Evolutionary conservation across 2,113 vertebrate species (phyloP), one percentile per base, ranked within the genome.

Genomic region (Menura novaehollandiae): DNA sequence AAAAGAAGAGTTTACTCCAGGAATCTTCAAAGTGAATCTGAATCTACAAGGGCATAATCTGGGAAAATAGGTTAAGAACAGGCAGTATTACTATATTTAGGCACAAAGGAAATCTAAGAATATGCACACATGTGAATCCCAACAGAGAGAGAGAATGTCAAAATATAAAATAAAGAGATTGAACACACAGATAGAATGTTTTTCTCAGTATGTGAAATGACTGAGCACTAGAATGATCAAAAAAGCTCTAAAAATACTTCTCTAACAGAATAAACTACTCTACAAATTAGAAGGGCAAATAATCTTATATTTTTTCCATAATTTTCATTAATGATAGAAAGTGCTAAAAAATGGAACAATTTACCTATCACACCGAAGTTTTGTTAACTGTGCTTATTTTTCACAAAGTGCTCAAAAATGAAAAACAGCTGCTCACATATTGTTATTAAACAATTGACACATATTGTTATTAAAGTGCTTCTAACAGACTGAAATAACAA

Each of bases 41-140:
- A 92, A 95, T 76, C 67, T 92, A 79, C 62, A 93, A 83, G 92
- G 72, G 32, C 43, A 74, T 60, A 72, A 71, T 64, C 30, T 74
- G 63, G 55, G 75, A 96, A 96, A 96, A 97, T 91, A 91, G 95
- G 92, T 92, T 96, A 96, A 94, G 90, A 94, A 89, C 64, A 85
- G 27, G 64, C 15, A 88, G 68, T 22, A 56, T 84, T 78, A 49
- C 79, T 94, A 94, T 89, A 86, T 86, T 89, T 90, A 91, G 79
- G 44, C n/a, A 85, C 64, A 94, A 95, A 87, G 26, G 44, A 92
- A 71, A 94, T 94, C 86, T 84, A 96, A 94, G 88, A 96, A 95
- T 88, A 94, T 72, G 17, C 2, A 21, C 82, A n/a, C 43, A 39
- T n/a, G 52, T 94, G 92, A 95, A 88, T 94, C 95, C 80, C 72